Percentiles rank a stretch among this genome's conserved stretches.
phyloP scores from a whole-genome alignment of 2,888 invertebrate genomes.

The Andrena camellia region DNA sequence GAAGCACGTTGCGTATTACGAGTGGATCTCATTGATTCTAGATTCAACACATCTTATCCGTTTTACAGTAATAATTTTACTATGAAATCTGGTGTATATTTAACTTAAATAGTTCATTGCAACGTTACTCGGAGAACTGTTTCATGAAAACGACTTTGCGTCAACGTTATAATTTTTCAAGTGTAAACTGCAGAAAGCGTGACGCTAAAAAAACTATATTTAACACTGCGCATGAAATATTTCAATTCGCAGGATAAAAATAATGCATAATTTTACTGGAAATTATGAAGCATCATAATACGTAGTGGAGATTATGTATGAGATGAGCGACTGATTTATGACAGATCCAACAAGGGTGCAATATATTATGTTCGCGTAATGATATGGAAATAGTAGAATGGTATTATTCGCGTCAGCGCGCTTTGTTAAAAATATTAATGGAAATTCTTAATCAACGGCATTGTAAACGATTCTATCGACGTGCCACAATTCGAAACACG shows the following conservation, averaged over 20 bases:
- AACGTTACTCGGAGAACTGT: too few species aligned
- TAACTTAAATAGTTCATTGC: too few species aligned
- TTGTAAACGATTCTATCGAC: not conserved
- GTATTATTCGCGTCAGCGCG: not conserved
- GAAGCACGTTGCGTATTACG: too few species aligned
- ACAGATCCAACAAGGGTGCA: not conserved
- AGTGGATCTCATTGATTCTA: too few species aligned
- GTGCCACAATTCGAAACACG: not conserved
- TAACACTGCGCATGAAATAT: not conserved
- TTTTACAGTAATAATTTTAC: too few species aligned
- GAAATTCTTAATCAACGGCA: not conserved
- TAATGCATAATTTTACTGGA: not conserved
- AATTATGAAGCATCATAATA: not conserved
- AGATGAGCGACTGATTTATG: not conserved
- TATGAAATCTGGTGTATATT: too few species aligned
- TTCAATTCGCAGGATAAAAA: not conserved
- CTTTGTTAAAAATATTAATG: not conserved
- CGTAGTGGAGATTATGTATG: too few species aligned
- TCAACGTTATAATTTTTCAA: too few species aligned
- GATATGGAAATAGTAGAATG: slow-evolving; percentile 1
- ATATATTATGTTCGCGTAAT: not conserved
- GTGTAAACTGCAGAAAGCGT: too few species aligned
- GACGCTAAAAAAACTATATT: not conserved
- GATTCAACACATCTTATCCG: too few species aligned
- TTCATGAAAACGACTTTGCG: too few species aligned